Conservation (phyloP, 2,888 invertebrate genomes). For the Lepidocyrtoides sp. region DNA sequence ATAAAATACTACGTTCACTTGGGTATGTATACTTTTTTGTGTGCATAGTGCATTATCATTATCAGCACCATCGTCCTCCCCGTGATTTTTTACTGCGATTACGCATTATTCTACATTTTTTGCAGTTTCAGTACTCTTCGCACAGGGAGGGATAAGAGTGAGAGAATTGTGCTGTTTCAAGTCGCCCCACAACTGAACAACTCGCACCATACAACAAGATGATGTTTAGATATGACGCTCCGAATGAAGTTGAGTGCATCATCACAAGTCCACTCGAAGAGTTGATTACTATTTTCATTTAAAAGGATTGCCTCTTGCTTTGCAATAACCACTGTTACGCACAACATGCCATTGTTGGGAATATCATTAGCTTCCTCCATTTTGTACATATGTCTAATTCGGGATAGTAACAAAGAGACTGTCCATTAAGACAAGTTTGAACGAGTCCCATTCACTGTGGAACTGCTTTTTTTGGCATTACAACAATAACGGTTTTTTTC, state of each 20-base stretch:
- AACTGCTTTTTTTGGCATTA: constrained; percentile 58
- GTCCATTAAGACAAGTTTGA: constrained; percentile 71
- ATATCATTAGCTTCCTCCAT: constrained; percentile 68
- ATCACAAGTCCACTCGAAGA: constrained; percentile 77
- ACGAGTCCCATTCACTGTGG: constrained; percentile 53
- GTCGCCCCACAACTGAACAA: constrained; percentile 66
- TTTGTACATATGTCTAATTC: constrained; percentile 72
- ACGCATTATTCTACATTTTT: constrained; percentile 37
- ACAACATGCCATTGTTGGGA: constrained; percentile 49
- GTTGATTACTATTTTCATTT: constrained; percentile 81
- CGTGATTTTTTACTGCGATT: constrained; percentile 61
- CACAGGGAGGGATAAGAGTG: constrained; percentile 1
- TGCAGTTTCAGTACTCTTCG: neutral
- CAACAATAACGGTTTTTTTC: constrained; percentile 25
- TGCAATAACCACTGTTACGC: constrained; percentile 63
- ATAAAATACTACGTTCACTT: constrained; percentile 35
- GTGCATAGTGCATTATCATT: constrained; percentile 51
- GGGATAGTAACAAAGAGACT: constrained; percentile 65
- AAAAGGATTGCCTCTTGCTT: constrained; percentile 80
- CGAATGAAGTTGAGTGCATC: constrained; percentile 61
- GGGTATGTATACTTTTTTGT: constrained; percentile 1
- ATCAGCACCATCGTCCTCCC: constrained; percentile 44
- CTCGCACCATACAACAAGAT: constrained; percentile 24
- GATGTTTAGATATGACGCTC: constrained; percentile 37
- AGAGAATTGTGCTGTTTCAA: constrained; percentile 45